Base-by-base conservation (phyloP, 2,113 vertebrate species). In the Genyomyrus donnyi region DNA sequence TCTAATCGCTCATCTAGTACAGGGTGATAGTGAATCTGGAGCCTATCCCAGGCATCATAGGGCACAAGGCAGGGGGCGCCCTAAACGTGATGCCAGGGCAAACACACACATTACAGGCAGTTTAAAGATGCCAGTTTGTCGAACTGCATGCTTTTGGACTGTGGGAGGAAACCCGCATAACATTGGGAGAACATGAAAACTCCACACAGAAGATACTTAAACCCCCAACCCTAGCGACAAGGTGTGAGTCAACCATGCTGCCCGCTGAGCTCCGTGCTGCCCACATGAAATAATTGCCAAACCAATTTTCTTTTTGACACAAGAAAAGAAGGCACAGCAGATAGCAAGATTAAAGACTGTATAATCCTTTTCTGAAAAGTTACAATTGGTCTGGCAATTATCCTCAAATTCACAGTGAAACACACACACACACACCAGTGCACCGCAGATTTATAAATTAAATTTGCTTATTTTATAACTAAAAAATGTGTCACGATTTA, bases 271-370 rank as follows among this genome's bases (percentile, higher is more conserved):
- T 31, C 35, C 74, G 35, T 35, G 74, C 74, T 42, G 74, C 74
- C 74, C 35, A 42, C 24, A 46, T 5, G 8, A 50, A 86, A n/a
- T 86, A 86, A 86, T 86, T 86, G 48, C 84, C 45, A 86, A 86
- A 86, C 84, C 48, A 86, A 86, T 86, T 86, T 86, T 49, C 19
- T 50, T 86, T 86, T 86, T 86, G 84, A 86, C 45, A 86, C 84
- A 49, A 27, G 84, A 86, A 86, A 49, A 50, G 84, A 27, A 86
- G 46, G 48, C 24, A 48, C 45, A 49, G 84, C 45, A 86, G 84
- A 86, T 86, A 86, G 48, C 24, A 86, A 86, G 84, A 86, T 49
- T 49, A 86, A 86, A 86, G 46, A 49, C 84, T 48, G 84, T 17
- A 86, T 86, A 86, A 86, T 49, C 45, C n/a, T 8, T 49, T 48